Evolutionary conservation across 2,888 invertebrate genomes (phyloP).

Genomic region (Dolichomitus sp.): DNA sequence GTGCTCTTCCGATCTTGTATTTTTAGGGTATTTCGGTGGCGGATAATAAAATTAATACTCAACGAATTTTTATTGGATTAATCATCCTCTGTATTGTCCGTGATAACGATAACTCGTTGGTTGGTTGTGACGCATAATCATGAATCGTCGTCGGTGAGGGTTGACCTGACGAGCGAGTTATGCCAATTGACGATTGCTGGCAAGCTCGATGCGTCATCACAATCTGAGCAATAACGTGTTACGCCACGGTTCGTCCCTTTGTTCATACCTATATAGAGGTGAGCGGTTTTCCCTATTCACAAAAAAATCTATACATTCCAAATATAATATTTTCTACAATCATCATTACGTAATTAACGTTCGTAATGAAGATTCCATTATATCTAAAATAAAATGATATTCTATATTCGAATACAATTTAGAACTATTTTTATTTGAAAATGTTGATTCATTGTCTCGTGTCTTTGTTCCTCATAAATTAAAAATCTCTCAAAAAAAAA

Average conservation of each 20-base stretch:
- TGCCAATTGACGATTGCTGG: constrained; percentile 47
- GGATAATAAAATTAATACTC: background rate
- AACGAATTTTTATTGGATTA: constrained; percentile 36
- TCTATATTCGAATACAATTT: too few species aligned
- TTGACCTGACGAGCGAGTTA: constrained; percentile 20
- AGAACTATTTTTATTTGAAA: too few species aligned
- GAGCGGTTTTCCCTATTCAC: background rate
- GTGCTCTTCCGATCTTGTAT: too few species aligned
- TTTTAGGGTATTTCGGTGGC: background rate
- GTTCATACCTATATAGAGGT: background rate
- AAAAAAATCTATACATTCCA: background rate
- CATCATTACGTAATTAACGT: background rate
- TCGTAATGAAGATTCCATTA: too few species aligned
- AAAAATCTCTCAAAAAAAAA: background rate
- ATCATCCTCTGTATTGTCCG: constrained; percentile 32
- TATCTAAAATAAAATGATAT: too few species aligned
- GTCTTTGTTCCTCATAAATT: too few species aligned
- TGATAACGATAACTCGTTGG: constrained; percentile 57
- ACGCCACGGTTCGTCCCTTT: background rate
- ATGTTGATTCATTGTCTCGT: too few species aligned
- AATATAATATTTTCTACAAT: background rate
- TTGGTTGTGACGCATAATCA: constrained; percentile 54
- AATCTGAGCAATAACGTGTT: constrained; percentile 13
- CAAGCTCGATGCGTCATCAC: constrained; percentile 47
- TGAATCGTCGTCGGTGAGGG: constrained; percentile 37